A percentile compares a stretch with the other conserved stretches of the same genome.
Evolutionary conservation across 1,140 invertebrate species (phyloP).

Genomic region (Zaprionus inermis): DNA sequence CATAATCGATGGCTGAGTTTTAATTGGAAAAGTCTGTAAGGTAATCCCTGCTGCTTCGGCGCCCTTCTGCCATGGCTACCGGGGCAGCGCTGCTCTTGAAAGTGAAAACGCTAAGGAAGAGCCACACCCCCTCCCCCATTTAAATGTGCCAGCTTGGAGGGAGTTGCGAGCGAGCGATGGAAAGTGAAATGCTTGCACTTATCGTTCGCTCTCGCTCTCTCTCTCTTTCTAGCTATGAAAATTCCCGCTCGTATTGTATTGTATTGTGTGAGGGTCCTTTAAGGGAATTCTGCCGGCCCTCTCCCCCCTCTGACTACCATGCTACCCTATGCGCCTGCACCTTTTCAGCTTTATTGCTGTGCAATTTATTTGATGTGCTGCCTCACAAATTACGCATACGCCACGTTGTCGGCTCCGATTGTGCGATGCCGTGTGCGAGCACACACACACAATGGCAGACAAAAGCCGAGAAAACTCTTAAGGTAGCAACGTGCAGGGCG

Average conservation of each 20-base stretch:
- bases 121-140: neutral
- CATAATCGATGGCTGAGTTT: constrained; percentile 26
- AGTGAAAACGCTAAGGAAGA: neutral
- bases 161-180: constrained; percentile 9
- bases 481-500: constrained; percentile 10
- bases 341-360: constrained; percentile 47
- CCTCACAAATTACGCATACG: constrained; percentile 53
- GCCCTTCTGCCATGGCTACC: neutral
- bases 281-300: neutral
- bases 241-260: constrained; percentile 17
- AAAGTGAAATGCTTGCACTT: constrained; percentile 57
- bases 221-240: constrained; percentile 16
- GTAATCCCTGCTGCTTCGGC: constrained; percentile 7
- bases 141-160: constrained; percentile 35
- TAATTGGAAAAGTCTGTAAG: constrained; percentile 4
- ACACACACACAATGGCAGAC: constrained; percentile 11
- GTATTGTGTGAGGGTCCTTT: constrained; percentile 8
- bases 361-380: constrained; percentile 55
- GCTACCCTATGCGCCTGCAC: neutral
- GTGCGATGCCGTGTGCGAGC: neutral
- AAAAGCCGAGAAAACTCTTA: constrained; percentile 34
- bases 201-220: constrained; percentile 13
- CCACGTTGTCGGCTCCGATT: constrained; percentile 34
- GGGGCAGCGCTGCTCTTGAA: neutral
- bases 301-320: neutral